Evolutionary conservation across 2,888 invertebrate species (phyloP).

Genomic region (Xanthia icteritia): DNA sequence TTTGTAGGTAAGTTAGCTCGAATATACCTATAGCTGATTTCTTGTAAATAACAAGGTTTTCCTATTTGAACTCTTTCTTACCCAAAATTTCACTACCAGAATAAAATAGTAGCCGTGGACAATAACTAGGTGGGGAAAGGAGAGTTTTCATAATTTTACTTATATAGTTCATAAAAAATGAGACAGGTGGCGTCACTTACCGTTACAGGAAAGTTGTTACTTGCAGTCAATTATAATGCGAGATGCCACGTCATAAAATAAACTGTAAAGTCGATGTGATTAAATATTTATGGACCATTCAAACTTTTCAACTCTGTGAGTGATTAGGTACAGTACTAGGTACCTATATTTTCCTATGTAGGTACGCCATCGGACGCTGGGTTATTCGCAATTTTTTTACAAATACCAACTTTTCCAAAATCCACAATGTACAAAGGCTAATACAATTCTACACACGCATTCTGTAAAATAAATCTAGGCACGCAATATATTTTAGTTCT

Average conservation of each 20-base stretch:
- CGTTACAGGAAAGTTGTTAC: constrained; percentile 8
- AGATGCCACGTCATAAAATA: constrained; percentile 2
- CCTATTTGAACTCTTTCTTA: too few species aligned
- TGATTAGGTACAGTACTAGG: too few species aligned
- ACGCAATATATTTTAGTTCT: constrained; percentile 55
- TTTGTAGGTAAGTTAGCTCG: not conserved
- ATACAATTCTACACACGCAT: constrained; percentile 48
- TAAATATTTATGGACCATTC: constrained; percentile 11
- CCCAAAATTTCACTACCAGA: not conserved
- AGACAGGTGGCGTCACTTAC: not conserved
- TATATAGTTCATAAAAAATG: not conserved
- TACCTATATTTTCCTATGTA: not conserved
- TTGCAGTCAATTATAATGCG: not conserved
- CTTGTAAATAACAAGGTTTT: too few species aligned
- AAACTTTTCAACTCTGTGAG: constrained; percentile 10
- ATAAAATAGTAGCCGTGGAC: not conserved
- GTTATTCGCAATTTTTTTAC: constrained; percentile 28
- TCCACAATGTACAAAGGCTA: constrained; percentile 35
- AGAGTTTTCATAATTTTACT: not conserved
- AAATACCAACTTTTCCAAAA: constrained; percentile 31
- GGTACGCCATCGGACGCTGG: not conserved
- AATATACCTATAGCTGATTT: not conserved
- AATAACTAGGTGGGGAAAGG: not conserved
- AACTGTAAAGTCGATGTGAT: constrained; percentile 12
- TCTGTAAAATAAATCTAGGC: constrained; percentile 50